Evolutionary conservation across 2,888 invertebrate genomes (phyloP).

Genomic region (Drosophila recens): DNA sequence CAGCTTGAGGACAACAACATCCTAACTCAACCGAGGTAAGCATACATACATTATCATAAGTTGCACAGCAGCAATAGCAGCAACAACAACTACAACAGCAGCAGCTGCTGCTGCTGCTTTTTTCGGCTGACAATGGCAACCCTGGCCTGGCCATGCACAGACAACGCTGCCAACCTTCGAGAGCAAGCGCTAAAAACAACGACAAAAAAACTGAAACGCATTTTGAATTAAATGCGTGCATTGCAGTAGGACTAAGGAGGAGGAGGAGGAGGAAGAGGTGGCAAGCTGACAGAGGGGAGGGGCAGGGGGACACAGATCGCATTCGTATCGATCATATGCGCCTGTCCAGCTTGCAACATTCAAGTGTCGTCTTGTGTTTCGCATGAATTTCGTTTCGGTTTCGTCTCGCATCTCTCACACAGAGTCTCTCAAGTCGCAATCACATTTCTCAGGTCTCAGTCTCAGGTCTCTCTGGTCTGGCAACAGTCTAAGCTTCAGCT

Average conservation of each 20-base stretch:
- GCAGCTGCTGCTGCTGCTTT: constrained; percentile 37
- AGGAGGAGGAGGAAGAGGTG: not conserved
- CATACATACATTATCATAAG: constrained; percentile 10
- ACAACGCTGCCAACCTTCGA: constrained; percentile 67
- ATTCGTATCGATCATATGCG: constrained; percentile 81
- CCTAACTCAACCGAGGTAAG: constrained; percentile 66
- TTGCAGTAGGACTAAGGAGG: constrained; percentile 40
- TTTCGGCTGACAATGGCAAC: constrained; percentile 72
- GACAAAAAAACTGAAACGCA: constrained; percentile 68
- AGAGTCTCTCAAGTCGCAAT: constrained; percentile 13
- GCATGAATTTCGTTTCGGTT: constrained; percentile 58
- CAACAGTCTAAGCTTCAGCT: constrained; percentile 45
- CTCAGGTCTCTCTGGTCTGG: constrained; percentile 34
- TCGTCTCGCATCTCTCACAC: constrained; percentile 33
- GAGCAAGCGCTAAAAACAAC: constrained; percentile 24
- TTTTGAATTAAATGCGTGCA: constrained; percentile 78
- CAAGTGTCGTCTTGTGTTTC: constrained; percentile 78
- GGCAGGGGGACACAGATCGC: constrained; percentile 40
- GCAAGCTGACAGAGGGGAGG: constrained; percentile 6
- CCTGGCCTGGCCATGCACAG: constrained; percentile 78
- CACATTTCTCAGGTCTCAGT: constrained; percentile 6
- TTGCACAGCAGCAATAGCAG: constrained; percentile 7
- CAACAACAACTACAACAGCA: constrained; percentile 6
- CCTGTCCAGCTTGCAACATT: constrained; percentile 81
- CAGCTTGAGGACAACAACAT: constrained; percentile 30